Conservation (phyloP, 2,888 invertebrate species). For the Drosophila mulleri region DNA sequence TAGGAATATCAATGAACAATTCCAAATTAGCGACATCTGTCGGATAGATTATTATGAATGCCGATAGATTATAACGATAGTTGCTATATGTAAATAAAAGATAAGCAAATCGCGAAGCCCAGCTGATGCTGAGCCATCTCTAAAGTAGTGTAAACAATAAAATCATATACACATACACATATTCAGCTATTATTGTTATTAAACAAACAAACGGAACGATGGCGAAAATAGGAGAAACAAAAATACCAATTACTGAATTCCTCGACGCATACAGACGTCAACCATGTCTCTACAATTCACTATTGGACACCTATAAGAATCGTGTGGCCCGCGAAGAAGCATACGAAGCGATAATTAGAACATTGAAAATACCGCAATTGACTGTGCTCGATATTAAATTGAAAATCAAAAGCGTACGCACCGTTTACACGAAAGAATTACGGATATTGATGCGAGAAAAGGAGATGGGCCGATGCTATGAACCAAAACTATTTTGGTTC, state of each 20-base stretch:
- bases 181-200: conserved; percentile 21
- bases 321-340: conserved; percentile 77
- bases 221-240: conserved; percentile 76
- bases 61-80: background rate
- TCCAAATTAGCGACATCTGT: conserved; percentile 2
- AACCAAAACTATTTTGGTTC: conserved; percentile 82
- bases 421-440: conserved; percentile 83
- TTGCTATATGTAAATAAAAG: conserved; percentile 21
- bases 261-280: conserved; percentile 80
- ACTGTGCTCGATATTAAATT: conserved; percentile 81
- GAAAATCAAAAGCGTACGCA: conserved; percentile 84
- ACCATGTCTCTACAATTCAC: conserved; percentile 81
- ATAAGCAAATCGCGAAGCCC: background rate
- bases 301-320: conserved; percentile 80
- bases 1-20: too few relatives aligned
- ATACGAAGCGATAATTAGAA: conserved; percentile 74
- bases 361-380: conserved; percentile 76
- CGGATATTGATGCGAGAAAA: conserved; percentile 73
- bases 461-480: conserved; percentile 64
- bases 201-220: conserved; percentile 37
- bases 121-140: conserved; percentile 8
- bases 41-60: background rate
- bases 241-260: conserved; percentile 79
- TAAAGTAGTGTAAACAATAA: conserved; percentile 46
- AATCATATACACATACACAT: conserved; percentile 25